Evolutionary conservation across 2,113 vertebrate species (phyloP).

Genomic region (Perccottus glenii): DNA sequence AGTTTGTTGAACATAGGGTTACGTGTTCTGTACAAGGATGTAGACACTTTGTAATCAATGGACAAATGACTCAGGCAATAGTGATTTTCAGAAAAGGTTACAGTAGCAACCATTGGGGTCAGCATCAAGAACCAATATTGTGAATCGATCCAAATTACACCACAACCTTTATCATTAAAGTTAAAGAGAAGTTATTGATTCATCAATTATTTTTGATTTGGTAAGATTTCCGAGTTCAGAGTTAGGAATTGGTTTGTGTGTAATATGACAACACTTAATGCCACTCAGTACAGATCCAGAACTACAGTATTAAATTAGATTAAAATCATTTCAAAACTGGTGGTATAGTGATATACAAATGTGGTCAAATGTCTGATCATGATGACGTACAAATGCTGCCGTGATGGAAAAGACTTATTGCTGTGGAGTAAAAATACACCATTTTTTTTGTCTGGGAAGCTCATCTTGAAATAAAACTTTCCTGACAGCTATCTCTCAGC

Average conservation of each 20-base stretch:
- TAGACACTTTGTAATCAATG: not conserved
- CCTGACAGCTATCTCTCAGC: slow-evolving; percentile 21
- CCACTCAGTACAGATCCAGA: not conserved
- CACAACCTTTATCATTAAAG: no score
- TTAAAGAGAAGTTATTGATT: no score
- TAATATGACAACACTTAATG: not conserved
- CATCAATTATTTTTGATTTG: not conserved
- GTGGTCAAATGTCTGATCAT: not conserved
- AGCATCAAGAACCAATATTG: no score
- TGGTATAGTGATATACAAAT: not conserved
- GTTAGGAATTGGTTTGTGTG: not conserved
- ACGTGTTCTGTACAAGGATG: slow-evolving; percentile 5
- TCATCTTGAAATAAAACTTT: slow-evolving; percentile 12
- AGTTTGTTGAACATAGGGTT: not conserved
- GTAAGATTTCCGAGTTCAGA: not conserved
- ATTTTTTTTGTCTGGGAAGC: slow-evolving; percentile 21
- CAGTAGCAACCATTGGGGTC: not conserved
- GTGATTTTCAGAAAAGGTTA: not conserved
- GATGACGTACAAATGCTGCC: not conserved
- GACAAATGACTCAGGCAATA: not conserved
- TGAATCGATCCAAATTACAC: no score
- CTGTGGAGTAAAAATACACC: slow-evolving; percentile 13
- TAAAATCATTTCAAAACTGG: no score
- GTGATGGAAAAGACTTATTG: not conserved
- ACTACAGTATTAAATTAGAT: not conserved